Evolutionary conservation across 2,797 vertebrate genomes (phyloP).

Genomic region (Sebastes vulpes): DNA sequence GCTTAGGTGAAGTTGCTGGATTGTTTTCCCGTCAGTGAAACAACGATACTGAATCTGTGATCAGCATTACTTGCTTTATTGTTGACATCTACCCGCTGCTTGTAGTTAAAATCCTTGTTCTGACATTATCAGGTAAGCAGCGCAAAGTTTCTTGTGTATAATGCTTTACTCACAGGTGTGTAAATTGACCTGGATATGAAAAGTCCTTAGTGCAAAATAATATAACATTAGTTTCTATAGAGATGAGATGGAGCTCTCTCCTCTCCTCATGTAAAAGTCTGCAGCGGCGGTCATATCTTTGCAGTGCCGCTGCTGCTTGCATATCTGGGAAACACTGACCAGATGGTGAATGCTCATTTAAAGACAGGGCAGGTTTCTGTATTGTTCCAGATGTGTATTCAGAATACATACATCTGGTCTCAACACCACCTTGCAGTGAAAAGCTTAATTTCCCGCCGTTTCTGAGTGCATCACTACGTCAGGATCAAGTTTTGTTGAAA

Average conservation of each 20-base stretch:
- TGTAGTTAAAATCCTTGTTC: background rate
- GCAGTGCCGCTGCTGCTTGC: no score
- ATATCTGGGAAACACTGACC: no score
- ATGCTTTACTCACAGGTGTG: no score
- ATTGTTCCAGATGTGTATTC: background rate
- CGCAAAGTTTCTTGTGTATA: background rate
- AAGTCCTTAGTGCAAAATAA: accelerated
- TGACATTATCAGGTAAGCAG: background rate
- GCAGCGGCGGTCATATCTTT: no score
- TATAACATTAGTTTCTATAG: background rate
- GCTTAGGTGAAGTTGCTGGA: background rate
- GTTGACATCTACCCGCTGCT: background rate
- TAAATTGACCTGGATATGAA: background rate
- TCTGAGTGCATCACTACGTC: background rate
- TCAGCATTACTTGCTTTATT: background rate
- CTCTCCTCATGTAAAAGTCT: no score
- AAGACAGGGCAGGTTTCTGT: background rate
- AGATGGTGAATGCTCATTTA: background rate
- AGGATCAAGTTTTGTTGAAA: background rate
- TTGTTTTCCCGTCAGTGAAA: background rate
- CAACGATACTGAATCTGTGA: background rate
- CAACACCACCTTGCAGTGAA: background rate
- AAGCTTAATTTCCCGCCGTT: no score
- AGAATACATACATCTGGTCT: background rate
- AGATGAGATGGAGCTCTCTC: background rate